A percentile compares a stretch with the other conserved stretches of the same genome.
phyloP scores from a whole-genome alignment of 1,140 invertebrate species.

The Cepaea nemoralis region DNA sequence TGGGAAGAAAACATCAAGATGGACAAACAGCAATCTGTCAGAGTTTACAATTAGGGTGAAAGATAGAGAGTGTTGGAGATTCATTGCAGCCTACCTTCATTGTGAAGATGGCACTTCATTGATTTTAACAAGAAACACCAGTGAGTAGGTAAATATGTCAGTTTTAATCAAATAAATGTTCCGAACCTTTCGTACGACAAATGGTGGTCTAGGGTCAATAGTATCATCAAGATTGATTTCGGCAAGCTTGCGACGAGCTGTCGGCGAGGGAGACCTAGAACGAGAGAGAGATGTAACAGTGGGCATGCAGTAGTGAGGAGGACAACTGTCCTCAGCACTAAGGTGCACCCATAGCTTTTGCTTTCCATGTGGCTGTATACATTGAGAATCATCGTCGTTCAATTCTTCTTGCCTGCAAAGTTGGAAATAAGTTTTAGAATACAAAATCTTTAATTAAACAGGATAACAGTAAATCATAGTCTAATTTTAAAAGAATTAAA shows the following conservation, averaged over 20 bases:
- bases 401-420: not conserved
- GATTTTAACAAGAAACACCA: no score
- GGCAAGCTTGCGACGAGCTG: conserved; percentile 43
- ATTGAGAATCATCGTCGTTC: not conserved
- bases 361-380: not conserved
- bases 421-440: not conserved
- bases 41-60: no score
- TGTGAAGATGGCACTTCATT: no score
- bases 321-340: conserved; percentile 15
- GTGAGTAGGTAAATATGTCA: no score
- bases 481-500: not conserved
- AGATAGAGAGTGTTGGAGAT: no score
- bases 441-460: no score
- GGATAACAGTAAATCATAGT: not conserved
- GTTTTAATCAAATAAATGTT: not conserved
- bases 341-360: not conserved
- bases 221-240: conserved; percentile 39
- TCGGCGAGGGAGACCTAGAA: conserved; percentile 59
- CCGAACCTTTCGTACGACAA: conserved; percentile 62
- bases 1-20: no score
- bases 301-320: conserved; percentile 34
- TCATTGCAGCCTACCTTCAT: no score
- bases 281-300: conserved; percentile 48
- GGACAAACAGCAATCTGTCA: no score
- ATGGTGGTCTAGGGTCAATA: conserved; percentile 54